A percentile compares a stretch with the other conserved stretches of the same genome.
Evolutionary conservation across 2,113 vertebrate genomes (phyloP).

Genomic region (Muntiacus reevesi): DNA sequence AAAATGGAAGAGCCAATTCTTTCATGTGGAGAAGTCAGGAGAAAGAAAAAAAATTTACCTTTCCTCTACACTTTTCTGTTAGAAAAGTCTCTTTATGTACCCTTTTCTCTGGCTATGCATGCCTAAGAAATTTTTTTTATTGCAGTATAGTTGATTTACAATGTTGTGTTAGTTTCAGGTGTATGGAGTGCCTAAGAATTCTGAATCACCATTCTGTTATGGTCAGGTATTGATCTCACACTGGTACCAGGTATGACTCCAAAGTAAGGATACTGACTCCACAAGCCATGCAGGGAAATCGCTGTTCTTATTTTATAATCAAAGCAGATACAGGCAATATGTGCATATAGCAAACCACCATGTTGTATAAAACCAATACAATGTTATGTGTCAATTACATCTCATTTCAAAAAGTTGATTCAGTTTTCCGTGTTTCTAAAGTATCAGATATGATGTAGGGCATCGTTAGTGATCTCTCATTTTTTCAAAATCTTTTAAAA

Average conservation of each 20-base stretch:
- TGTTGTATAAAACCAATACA: no score
- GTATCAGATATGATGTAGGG: neutral
- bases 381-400: neutral
- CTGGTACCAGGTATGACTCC: neutral
- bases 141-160: neutral
- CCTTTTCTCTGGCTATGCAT: neutral
- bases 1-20: neutral
- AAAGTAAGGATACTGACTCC: neutral
- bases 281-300: neutral
- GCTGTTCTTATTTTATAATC: neutral
- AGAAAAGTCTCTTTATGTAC: neutral
- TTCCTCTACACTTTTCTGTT: neutral
- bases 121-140: neutral
- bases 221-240: neutral
- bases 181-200: neutral
- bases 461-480: neutral
- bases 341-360: neutral
- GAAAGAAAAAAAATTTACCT: neutral
- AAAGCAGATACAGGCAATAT: neutral
- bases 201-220: neutral
- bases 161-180: neutral
- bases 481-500: neutral
- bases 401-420: neutral
- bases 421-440: neutral
- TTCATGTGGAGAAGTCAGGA: neutral